phyloP scores from a whole-genome alignment of 1,140 invertebrate species.

The Microplitis mediator region DNA sequence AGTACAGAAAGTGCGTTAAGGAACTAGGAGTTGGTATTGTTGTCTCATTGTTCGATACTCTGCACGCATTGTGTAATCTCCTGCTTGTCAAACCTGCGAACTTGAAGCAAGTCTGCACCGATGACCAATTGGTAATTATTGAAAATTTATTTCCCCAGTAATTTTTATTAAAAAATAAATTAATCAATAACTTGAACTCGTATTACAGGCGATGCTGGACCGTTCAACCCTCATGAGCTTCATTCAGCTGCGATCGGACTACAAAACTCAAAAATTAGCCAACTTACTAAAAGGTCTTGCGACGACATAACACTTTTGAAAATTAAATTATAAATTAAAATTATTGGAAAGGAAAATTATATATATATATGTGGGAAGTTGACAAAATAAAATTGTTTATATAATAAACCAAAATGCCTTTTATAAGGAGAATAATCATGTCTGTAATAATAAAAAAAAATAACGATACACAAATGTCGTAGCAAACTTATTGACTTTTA shows the following conservation, averaged over 20 bases:
- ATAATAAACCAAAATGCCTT: constrained; percentile 5
- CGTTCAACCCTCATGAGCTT: constrained; percentile 87
- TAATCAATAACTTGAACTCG: constrained; percentile 10
- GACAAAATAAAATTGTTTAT: constrained; percentile 11
- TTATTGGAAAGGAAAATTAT: neutral
- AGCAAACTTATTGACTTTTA: constrained; percentile 45
- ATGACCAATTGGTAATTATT: constrained; percentile 85
- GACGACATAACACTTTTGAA: constrained; percentile 33
- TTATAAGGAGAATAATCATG: neutral
- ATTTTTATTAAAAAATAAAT: constrained; percentile 4
- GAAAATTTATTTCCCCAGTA: neutral
- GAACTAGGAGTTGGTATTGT: constrained; percentile 78
- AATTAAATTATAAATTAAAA: neutral
- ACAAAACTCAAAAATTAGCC: constrained; percentile 83
- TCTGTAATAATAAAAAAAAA: constrained; percentile 1
- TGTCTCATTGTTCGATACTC: constrained; percentile 87
- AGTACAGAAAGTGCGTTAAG: constrained; percentile 84
- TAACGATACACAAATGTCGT: constrained; percentile 33
- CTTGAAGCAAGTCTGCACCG: constrained; percentile 91
- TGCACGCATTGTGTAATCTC: constrained; percentile 95
- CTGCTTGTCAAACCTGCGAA: constrained; percentile 96
- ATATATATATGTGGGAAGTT: constrained; percentile 3
- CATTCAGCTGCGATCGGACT: constrained; percentile 91
- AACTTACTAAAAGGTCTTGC: constrained; percentile 68
- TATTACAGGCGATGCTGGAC: constrained; percentile 82